These are phyloP conservation scores for Grammomys surdaster DNA, from an alignment of 2,113 vertebrate genomes.

Conservation along the genomic window DNA sequence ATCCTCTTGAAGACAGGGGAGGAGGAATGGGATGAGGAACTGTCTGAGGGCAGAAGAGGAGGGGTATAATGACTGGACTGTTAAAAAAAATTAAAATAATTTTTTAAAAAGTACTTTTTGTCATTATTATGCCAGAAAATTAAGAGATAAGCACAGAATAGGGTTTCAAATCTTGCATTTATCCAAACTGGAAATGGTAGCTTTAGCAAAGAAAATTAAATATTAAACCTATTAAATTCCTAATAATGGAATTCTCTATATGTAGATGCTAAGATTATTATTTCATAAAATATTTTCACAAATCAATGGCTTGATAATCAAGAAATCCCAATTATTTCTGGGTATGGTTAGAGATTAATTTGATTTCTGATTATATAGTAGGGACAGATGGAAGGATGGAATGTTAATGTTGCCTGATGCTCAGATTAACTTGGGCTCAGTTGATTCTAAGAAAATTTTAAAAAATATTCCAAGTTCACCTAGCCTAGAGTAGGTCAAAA, in stretches of 20 bases:
- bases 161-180: slow-evolving; percentile 31
- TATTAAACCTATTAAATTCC: slow-evolving; percentile 40
- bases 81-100: too few relatives aligned
- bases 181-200: neutral
- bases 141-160: neutral
- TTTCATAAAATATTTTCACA: slow-evolving; percentile 36
- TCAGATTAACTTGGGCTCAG: slow-evolving; percentile 14
- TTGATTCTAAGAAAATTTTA: slow-evolving; percentile 18
- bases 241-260: slow-evolving; percentile 11
- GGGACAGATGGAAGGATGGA: neutral
- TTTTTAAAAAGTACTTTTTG: slow-evolving; percentile 14
- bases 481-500: slow-evolving; percentile 33
- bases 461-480: neutral
- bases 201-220: slow-evolving; percentile 35
- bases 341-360: neutral
- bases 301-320: slow-evolving; percentile 38
- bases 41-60: too few relatives aligned
- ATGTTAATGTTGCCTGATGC: neutral
- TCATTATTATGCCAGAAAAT: neutral
- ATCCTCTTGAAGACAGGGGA: too few relatives aligned
- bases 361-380: neutral
- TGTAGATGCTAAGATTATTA: neutral
- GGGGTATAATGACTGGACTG: too few relatives aligned
- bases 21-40: too few relatives aligned
- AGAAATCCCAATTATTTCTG: slow-evolving; percentile 39